Conservation (phyloP, 1,140 invertebrate species). For the Zelostemma sp. region DNA sequence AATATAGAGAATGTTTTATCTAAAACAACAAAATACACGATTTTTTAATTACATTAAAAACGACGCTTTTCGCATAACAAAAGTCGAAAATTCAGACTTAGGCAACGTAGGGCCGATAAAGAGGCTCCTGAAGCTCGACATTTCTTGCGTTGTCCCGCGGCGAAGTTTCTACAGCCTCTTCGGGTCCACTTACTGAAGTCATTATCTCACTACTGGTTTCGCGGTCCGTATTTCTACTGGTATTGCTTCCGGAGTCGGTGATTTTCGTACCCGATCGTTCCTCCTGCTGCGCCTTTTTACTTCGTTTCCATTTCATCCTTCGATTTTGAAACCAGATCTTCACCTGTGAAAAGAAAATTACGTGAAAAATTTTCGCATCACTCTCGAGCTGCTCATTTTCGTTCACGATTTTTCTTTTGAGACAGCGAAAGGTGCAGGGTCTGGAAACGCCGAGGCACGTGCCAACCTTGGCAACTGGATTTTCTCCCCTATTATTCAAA, state of each 20-base stretch:
- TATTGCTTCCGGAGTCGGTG: slow-evolving; percentile 50
- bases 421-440: too few species aligned
- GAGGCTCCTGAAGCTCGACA: slow-evolving; percentile 62
- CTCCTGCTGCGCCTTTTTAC: slow-evolving; percentile 93
- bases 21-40: too few species aligned
- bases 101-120: slow-evolving; percentile 67
- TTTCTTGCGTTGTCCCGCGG: slow-evolving; percentile 56
- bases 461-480: slow-evolving; percentile 52
- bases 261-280: slow-evolving; percentile 67
- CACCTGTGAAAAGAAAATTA: slow-evolving; percentile 74
- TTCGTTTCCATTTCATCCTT: slow-evolving; percentile 96
- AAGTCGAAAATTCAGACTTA: slow-evolving; percentile 44
- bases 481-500: slow-evolving; percentile 58
- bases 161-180: slow-evolving; percentile 54
- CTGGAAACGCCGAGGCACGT: slow-evolving; percentile 17
- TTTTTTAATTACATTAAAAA: too few species aligned
- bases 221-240: slow-evolving; percentile 49
- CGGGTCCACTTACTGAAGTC: slow-evolving; percentile 52
- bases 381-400: too few species aligned
- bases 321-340: slow-evolving; percentile 98
- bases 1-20: too few species aligned
- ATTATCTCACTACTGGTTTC: slow-evolving; percentile 55
- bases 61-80: too few species aligned
- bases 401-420: too few species aligned
- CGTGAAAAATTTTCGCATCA: not conserved